Conservation (phyloP, 2,797 vertebrate species). For the Fistularia tabacaria region DNA sequence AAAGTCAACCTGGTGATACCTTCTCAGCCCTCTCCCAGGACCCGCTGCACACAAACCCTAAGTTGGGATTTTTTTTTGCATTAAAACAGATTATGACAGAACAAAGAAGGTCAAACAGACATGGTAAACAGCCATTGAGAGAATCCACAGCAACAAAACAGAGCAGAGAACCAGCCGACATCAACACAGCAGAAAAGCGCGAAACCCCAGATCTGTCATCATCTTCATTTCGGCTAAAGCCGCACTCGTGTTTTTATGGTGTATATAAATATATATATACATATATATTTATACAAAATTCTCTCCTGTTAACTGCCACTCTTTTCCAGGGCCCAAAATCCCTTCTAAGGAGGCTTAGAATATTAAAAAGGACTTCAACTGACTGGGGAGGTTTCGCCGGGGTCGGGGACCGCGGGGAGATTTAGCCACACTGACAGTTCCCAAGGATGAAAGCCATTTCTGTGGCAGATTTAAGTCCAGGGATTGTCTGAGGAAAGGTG, state of each 20-base stretch:
- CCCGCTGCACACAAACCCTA: too few relatives aligned
- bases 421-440: constrained; percentile 55
- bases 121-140: constrained; percentile 8
- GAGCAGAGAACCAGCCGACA: constrained; percentile 5
- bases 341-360: constrained; percentile 40
- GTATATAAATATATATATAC: background rate
- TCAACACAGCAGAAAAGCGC: constrained; percentile 27
- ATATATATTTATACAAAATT: too few relatives aligned
- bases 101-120: constrained; percentile 13
- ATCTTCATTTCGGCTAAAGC: constrained; percentile 33
- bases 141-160: background rate
- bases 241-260: constrained; percentile 24
- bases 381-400: constrained; percentile 45
- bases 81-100: background rate
- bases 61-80: too few relatives aligned
- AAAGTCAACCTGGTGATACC: too few relatives aligned
- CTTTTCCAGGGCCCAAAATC: constrained; percentile 37
- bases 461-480: constrained; percentile 49
- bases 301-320: constrained; percentile 20
- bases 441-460: constrained; percentile 49
- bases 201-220: constrained; percentile 41
- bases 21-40: too few relatives aligned
- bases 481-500: constrained; percentile 40
- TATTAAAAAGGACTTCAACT: constrained; percentile 50
- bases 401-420: constrained; percentile 33